A percentile compares a stretch with the other conserved stretches of the same genome.
These are phyloP conservation scores for Dendropsophus ebraccatus DNA, from an alignment of 2,113 vertebrate species.

Conservation along the genomic window DNA sequence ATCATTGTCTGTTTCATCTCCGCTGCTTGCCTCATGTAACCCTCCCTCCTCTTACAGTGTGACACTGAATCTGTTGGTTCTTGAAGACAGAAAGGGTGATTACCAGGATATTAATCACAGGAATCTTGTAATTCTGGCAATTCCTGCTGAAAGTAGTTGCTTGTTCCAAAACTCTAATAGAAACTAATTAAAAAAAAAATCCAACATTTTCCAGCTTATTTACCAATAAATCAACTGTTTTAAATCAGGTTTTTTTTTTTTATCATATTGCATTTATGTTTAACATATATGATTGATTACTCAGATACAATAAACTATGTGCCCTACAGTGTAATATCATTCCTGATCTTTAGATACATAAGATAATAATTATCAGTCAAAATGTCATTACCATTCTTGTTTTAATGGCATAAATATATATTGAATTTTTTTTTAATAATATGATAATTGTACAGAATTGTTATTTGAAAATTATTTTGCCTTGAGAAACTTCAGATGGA, in stretches of 20 bases:
- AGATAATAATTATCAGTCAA: not conserved
- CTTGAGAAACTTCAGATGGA: not conserved
- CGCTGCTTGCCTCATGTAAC: slow-evolving; percentile 6
- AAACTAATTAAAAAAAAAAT: not conserved
- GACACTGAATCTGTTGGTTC: not conserved
- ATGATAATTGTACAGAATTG: not conserved
- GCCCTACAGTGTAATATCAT: not conserved
- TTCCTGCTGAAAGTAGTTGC: not conserved
- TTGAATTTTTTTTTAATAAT: not conserved
- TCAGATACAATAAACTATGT: not conserved
- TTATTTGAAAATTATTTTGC: not conserved
- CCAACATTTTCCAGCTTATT: not conserved
- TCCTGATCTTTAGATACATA: not conserved
- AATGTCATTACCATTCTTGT: not conserved
- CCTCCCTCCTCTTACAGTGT: not conserved
- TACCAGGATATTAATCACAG: slow-evolving; percentile 37
- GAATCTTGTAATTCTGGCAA: not conserved
- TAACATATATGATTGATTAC: not conserved
- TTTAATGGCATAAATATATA: not conserved
- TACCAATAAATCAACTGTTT: not conserved
- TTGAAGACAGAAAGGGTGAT: not conserved
- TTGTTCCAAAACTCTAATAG: not conserved
- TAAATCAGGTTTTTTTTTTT: too few relatives aligned
- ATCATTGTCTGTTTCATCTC: slow-evolving; percentile 14
- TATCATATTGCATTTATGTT: too few relatives aligned